Percentiles rank a stretch among this genome's conserved stretches.
Conservation (phyloP, 2,113 vertebrate species). For the Chiloscyllium plagiosum region DNA sequence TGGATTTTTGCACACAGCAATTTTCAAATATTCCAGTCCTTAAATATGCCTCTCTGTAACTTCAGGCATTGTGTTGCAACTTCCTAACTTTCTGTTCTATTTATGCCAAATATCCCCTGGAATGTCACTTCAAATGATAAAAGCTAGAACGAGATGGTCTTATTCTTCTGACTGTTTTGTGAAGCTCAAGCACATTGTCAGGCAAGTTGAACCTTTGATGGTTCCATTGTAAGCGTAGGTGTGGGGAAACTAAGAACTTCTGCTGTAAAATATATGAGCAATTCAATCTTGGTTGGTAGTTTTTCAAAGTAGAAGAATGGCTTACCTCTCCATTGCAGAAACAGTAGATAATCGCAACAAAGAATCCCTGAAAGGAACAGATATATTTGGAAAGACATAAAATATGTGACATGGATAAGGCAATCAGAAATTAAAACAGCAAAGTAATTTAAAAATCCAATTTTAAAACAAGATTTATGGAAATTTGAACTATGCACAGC, state of each 20-base stretch:
- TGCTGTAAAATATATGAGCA: background rate
- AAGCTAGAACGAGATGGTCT: background rate
- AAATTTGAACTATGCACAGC: background rate
- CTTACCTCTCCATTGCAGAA: conserved; percentile 87
- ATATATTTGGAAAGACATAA: background rate
- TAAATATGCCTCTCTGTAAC: background rate
- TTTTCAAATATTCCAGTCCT: background rate
- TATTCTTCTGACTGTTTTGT: background rate
- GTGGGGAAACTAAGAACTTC: background rate
- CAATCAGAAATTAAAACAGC: background rate
- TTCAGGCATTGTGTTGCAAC: background rate
- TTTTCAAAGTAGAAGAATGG: conserved; percentile 30
- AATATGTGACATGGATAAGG: background rate
- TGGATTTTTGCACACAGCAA: background rate
- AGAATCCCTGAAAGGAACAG: conserved; percentile 69
- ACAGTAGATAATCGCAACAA: conserved; percentile 84
- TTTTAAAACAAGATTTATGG: background rate
- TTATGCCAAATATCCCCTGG: background rate
- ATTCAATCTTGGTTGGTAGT: background rate
- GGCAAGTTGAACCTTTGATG: background rate
- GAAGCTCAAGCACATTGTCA: background rate
- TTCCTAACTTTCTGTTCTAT: background rate
- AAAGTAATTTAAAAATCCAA: background rate
- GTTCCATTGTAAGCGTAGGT: background rate
- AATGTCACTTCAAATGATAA: background rate